Conservation (phyloP, 2,888 invertebrate species). For the Rotaria macrura region DNA sequence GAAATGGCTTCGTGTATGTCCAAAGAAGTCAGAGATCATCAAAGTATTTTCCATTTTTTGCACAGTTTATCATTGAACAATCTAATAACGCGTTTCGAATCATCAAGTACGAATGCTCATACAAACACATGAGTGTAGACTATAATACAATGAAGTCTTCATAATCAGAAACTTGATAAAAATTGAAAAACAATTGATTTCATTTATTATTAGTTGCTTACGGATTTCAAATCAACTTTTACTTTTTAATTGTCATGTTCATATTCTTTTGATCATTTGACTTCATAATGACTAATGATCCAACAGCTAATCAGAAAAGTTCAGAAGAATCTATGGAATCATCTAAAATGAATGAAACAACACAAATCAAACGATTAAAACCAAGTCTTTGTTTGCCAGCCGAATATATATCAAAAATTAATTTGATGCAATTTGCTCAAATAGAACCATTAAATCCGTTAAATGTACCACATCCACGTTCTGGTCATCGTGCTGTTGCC, state of each 20-base stretch:
- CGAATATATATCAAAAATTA: neutral
- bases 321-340: neutral
- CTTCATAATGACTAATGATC: neutral
- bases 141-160: too few species aligned
- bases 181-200: too few species aligned
- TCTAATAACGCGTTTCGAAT: too few species aligned
- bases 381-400: neutral
- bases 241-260: neutral
- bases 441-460: neutral
- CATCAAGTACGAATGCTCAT: too few species aligned
- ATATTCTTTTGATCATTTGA: neutral
- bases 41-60: too few species aligned
- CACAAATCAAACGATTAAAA: neutral
- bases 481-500: conserved; percentile 31
- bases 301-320: neutral
- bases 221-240: too few species aligned
- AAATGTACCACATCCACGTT: conserved; percentile 7
- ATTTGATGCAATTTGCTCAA: conserved; percentile 4
- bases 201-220: too few species aligned
- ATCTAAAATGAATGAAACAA: neutral
- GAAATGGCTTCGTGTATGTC: too few species aligned
- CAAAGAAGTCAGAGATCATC: too few species aligned
- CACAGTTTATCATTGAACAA: too few species aligned
- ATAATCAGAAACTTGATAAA: too few species aligned
- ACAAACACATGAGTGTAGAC: too few species aligned